Percentiles rank a stretch among this genome's conserved stretches.
Conservation (phyloP, 2,113 vertebrate genomes). For the mouse (Mus musculus) region DNA sequence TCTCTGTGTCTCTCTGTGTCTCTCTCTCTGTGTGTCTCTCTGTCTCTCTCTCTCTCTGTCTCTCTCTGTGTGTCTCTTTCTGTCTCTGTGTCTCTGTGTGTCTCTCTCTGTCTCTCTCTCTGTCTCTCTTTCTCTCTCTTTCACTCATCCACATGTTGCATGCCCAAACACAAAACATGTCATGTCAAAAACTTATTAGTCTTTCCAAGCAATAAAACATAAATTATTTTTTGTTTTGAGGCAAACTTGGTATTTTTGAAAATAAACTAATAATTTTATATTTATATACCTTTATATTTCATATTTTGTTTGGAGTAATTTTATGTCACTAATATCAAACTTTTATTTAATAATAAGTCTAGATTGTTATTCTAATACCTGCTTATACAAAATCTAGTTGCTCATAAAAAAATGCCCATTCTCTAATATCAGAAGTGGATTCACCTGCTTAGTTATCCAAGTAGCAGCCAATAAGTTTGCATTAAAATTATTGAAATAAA, state of each 20-base stretch:
- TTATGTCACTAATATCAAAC: background rate
- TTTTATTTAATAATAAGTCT: slow-evolving; percentile 8
- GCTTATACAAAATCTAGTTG: background rate
- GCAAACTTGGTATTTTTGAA: slow-evolving; percentile 28
- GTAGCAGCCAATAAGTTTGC: slow-evolving; percentile 26
- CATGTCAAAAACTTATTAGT: background rate
- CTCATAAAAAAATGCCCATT: slow-evolving; percentile 37
- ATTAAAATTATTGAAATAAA: slow-evolving; percentile 38
- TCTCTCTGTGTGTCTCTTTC: background rate
- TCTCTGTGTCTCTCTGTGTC: background rate
- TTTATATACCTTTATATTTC: slow-evolving; percentile 3
- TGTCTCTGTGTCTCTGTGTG: no score
- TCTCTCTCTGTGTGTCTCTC: background rate
- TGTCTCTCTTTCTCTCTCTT: background rate
- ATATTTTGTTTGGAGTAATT: slow-evolving; percentile 11
- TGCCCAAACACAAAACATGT: background rate
- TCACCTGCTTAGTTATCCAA: slow-evolving; percentile 42
- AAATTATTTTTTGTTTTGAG: background rate
- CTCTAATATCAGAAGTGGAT: background rate
- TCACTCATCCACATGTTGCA: background rate
- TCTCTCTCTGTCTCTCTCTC: background rate
- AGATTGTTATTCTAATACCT: background rate
- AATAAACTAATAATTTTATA: background rate
- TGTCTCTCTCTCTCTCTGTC: background rate
- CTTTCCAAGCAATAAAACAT: background rate